Base-by-base conservation (phyloP, 2,113 vertebrate genomes). In the Erpornis zantholeuca region DNA sequence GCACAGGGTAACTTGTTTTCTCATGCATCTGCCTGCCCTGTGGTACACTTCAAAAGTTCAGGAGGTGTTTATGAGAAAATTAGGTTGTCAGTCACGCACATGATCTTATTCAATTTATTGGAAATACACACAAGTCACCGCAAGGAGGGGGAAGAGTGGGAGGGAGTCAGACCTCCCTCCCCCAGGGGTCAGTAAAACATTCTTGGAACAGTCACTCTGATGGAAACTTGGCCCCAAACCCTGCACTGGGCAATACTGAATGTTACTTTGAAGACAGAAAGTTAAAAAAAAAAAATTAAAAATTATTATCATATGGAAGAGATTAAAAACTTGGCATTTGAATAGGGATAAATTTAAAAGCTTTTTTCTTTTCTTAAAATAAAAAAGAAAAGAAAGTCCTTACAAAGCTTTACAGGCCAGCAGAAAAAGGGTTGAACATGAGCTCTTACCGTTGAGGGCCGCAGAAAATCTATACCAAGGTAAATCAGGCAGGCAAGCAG, bases 401-500 rank as follows among this genome's bases (percentile, higher is more conserved):
- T 50, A 36, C 4, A 88, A 76, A 78, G 22, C 12, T 75, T 59
- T 64, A 49, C 25, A 94, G 64, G 50, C 65, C 73, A 88, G 16
- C 52, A 93, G 82, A 59, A 35, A 95, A 78, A 42, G 40, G 54
- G 49, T 25, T 75, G 88, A 81, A 94, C 50, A 40, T 1, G 27
- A 86, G 75, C 23, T 96, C 98, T 98, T 98, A 98, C 98, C 98
- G 52, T 95, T 27, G 94, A 68, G 54, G 93, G 59, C 29, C 12
- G 76, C 87, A 96, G 95, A 42, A 95, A 94, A 76, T 93, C 52
- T 36, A 94, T 53, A 28, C 90, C 96, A 88, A 98, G 68, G 93
- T 96, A 98, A 85, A 84, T n/a, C 63, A 98, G 60, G 79, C 97
- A 98, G 78, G 97, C 69, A n/a, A 98, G 82, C 71, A 98, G 90